These are phyloP conservation scores for Hypanus sabinus DNA, from an alignment of 2,113 vertebrate species.

Conservation along the genomic window DNA sequence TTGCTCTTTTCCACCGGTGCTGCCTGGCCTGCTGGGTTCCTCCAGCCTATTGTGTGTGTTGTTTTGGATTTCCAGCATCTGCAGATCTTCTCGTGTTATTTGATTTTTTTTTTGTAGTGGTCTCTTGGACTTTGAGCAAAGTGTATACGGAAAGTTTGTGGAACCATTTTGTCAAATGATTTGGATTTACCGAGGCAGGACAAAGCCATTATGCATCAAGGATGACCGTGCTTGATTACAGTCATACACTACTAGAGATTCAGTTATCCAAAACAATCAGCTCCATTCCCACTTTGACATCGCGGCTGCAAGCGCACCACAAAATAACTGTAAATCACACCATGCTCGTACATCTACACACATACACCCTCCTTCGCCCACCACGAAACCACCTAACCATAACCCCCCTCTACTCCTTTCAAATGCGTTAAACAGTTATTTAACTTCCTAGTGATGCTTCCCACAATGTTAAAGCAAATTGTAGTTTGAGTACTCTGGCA, in stretches of 20 bases:
- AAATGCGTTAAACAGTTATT: background rate
- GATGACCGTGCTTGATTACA: background rate
- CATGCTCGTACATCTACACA: constrained; percentile 20
- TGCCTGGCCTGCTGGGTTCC: too few species aligned
- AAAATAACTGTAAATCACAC: background rate
- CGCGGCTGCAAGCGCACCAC: background rate
- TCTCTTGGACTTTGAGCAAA: background rate
- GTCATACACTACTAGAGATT: too few species aligned
- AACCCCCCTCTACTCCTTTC: background rate
- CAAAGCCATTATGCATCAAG: background rate
- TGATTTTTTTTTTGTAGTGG: background rate
- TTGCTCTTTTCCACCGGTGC: too few species aligned
- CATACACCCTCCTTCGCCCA: background rate
- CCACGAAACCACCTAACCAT: background rate
- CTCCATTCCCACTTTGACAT: background rate
- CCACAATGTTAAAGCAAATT: background rate
- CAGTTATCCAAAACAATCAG: background rate
- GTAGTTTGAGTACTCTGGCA: background rate
- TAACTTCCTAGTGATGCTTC: constrained; percentile 1
- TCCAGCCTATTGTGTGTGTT: too few species aligned
- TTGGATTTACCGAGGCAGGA: background rate
- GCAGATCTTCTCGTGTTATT: background rate
- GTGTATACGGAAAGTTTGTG: background rate
- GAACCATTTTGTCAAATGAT: background rate
- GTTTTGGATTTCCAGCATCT: too few species aligned